Evolutionary conservation across 2,888 invertebrate species (phyloP), one percentile per base, ranked within the genome.

Genomic region (Heterodera filipjevi): DNA sequence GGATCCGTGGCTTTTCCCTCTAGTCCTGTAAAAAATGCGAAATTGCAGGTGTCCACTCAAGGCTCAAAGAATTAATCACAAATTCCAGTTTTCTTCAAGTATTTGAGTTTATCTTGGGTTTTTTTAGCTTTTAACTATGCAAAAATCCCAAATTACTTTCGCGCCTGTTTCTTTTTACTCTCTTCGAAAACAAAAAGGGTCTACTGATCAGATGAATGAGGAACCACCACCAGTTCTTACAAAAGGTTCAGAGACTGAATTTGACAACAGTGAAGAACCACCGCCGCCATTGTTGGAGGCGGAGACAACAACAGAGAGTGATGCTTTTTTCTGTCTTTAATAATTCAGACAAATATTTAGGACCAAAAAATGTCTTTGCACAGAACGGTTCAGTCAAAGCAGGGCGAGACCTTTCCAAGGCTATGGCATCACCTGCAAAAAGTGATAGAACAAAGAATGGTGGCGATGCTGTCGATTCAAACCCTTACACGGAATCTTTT

Each of bases 221-320:
- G 59, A 59, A 12, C 59, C 59, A 12, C 59, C 59, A 27, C 59
- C 59, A n/a, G 27, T 59, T 59, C 59, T 59, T 59, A 59, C 59
- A n/a, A 59, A 59, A n/a, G 59, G 59, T 22, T 59, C 59, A 27
- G 59, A 59, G 27, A 59, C 59, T 8, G 59, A 59, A 59, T 59
- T 59, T 27, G 59, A 59, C 59, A 59, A 19, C 53, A 0, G 59
- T 27, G 59, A 59, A n/a, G 59, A 59, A n/a, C 59, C 59, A 27
- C 59, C 59, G 27, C 59, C 59, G 59, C 59, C 59, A 12, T 59
- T 59, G 27, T 59, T 59, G 59, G 59, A 59, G 22, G 59, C 59
- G 12, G 59, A 59, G 27, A n/a, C n/a, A 27, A 27, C n/a, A n/a
- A 59, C n/a, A 27, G 27, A 59, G 27, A 12, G 27, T 27, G n/a